A percentile compares a stretch with the other conserved stretches of the same genome.
phyloP scores from a whole-genome alignment of 2,888 invertebrate species.

The Drosophila mettleri region DNA sequence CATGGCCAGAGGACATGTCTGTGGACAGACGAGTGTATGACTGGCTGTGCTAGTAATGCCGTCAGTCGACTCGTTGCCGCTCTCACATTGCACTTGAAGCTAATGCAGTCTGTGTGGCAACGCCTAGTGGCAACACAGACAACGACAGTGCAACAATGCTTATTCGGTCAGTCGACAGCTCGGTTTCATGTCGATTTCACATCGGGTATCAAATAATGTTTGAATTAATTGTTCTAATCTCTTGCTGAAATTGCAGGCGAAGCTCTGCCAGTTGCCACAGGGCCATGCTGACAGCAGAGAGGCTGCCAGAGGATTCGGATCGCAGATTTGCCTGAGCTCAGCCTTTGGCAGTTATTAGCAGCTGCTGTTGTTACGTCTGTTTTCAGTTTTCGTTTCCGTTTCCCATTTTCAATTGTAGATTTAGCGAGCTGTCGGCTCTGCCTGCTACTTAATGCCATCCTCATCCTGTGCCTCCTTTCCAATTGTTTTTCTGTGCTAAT shows the following conservation, averaged over 20 bases:
- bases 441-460: not conserved
- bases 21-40: slow-evolving; percentile 24
- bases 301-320: slow-evolving; percentile 14
- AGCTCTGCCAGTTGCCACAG: not conserved
- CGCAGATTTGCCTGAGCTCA: slow-evolving; percentile 24
- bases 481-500: slow-evolving; percentile 43
- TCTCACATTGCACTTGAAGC: slow-evolving; percentile 67
- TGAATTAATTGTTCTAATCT: slow-evolving; percentile 77
- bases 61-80: slow-evolving; percentile 51
- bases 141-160: slow-evolving; percentile 10
- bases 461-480: not conserved
- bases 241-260: slow-evolving; percentile 42
- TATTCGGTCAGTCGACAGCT: slow-evolving; percentile 11
- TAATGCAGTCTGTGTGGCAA: slow-evolving; percentile 57
- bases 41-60: slow-evolving; percentile 33
- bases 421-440: slow-evolving; percentile 22
- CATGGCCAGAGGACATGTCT: not conserved
- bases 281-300: not conserved
- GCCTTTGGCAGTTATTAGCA: slow-evolving; percentile 47
- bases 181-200: slow-evolving; percentile 20
- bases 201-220: slow-evolving; percentile 71
- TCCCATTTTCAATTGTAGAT: slow-evolving; percentile 23
- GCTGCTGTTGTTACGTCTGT: slow-evolving; percentile 12
- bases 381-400: slow-evolving; percentile 18
- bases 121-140: slow-evolving; percentile 21